Percentiles rank a stretch among this genome's conserved stretches.
These are phyloP conservation scores for Cloeon dipterum DNA, from an alignment of 2,888 invertebrate genomes.

Conservation along the genomic window DNA sequence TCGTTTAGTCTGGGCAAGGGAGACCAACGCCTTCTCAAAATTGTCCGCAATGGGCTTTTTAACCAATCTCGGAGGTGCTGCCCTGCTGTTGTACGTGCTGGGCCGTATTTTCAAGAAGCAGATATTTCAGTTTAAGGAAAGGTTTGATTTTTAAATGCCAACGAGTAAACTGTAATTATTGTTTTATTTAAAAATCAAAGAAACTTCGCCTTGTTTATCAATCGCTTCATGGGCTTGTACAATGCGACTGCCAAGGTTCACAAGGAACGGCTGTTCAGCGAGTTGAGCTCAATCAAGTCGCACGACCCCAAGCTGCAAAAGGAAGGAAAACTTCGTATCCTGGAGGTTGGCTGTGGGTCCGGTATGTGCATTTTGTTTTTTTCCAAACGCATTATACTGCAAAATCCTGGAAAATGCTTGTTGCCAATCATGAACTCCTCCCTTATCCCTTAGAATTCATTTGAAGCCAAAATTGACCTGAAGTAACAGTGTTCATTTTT, in stretches of 20 bases:
- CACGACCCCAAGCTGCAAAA: constrained; percentile 2
- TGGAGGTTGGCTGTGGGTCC: constrained; percentile 4
- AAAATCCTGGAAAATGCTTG: no score
- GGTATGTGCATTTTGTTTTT: neutral
- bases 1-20: no score
- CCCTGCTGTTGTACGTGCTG: no score
- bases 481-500: no score
- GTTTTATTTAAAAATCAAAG: neutral
- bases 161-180: neutral
- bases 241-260: neutral
- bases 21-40: no score
- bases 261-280: constrained; percentile 1
- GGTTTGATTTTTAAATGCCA: neutral
- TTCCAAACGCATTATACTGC: no score
- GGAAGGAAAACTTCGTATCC: constrained; percentile 1
- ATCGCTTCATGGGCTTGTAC: neutral
- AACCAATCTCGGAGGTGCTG: no score
- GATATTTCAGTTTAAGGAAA: neutral
- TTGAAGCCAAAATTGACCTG: no score
- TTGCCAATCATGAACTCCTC: no score
- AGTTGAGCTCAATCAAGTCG: neutral
- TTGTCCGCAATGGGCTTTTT: no score
- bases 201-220: neutral
- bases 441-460: no score
- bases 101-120: neutral